Conservation (phyloP, 2,888 invertebrate species). For the Ernsta delagoae region DNA sequence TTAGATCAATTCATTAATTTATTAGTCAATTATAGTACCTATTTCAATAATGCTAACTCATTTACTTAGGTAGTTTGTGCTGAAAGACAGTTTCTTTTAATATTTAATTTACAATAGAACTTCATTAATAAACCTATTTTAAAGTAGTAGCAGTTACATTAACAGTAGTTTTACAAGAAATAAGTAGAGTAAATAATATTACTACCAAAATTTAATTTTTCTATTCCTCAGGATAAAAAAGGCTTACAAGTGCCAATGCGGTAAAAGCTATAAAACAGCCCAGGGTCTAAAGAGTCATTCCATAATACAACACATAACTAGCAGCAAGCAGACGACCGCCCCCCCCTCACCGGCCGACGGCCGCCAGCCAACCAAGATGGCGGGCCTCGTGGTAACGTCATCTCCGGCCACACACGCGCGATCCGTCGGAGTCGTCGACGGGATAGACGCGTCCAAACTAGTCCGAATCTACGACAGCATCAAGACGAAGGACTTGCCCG, state of each 20-base stretch:
- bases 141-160: neutral
- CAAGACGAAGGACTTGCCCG: slow-evolving; percentile 66
- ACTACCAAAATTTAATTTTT: neutral
- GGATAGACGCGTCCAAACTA: slow-evolving; percentile 66
- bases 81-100: neutral
- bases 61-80: neutral
- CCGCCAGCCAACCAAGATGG: slow-evolving; percentile 52
- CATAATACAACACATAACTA: slow-evolving; percentile 60
- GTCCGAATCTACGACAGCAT: slow-evolving; percentile 76
- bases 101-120: neutral
- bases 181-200: neutral
- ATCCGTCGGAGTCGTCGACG: slow-evolving; percentile 56
- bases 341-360: slow-evolving; percentile 39
- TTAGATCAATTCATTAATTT: neutral
- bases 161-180: no score
- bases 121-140: neutral
- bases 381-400: slow-evolving; percentile 73
- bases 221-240: slow-evolving; percentile 88
- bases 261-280: slow-evolving; percentile 93
- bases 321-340: slow-evolving; percentile 43
- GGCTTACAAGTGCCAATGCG: slow-evolving; percentile 93
- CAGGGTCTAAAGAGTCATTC: slow-evolving; percentile 92
- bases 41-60: neutral
- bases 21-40: neutral
- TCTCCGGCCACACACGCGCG: slow-evolving; percentile 61